Conservation (phyloP, 53 echinoderm and acorn worm species). For the Patiria pectinifera region DNA sequence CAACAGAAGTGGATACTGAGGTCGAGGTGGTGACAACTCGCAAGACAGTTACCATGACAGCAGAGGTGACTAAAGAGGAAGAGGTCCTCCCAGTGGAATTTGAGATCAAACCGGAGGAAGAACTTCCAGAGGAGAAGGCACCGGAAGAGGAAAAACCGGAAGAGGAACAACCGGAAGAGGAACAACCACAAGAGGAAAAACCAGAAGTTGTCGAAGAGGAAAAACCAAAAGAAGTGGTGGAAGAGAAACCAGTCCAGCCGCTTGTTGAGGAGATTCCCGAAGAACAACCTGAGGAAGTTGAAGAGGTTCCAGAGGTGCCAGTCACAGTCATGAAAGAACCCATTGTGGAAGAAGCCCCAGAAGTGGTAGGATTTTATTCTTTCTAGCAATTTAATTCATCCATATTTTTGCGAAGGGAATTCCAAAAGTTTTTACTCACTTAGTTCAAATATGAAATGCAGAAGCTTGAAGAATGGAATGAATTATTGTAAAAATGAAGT, state of each 20-base stretch:
- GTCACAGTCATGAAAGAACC: no score
- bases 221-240: neutral
- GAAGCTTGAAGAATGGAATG: neutral
- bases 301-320: neutral
- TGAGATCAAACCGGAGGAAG: slow-evolving; percentile 55
- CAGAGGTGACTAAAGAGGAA: slow-evolving; percentile 54
- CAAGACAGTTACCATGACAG: slow-evolving; percentile 70
- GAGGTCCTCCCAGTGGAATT: slow-evolving; percentile 60
- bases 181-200: neutral
- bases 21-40: slow-evolving; percentile 83
- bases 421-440: no score
- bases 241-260: neutral
- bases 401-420: no score
- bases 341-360: slow-evolving; percentile 36
- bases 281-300: neutral
- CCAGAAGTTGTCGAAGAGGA: slow-evolving; percentile 34
- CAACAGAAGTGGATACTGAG: slow-evolving; percentile 88
- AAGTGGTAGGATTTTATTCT: slow-evolving; percentile 41
- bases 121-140: slow-evolving; percentile 34
- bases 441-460: no score
- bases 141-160: slow-evolving; percentile 47
- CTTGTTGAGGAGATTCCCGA: slow-evolving; percentile 47
- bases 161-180: slow-evolving; percentile 2
- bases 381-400: neutral
- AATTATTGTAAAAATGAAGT: neutral